Evolutionary conservation across 2,888 invertebrate species (phyloP), one percentile per base, ranked within the genome.

Genomic region (Trachelus stipa): DNA sequence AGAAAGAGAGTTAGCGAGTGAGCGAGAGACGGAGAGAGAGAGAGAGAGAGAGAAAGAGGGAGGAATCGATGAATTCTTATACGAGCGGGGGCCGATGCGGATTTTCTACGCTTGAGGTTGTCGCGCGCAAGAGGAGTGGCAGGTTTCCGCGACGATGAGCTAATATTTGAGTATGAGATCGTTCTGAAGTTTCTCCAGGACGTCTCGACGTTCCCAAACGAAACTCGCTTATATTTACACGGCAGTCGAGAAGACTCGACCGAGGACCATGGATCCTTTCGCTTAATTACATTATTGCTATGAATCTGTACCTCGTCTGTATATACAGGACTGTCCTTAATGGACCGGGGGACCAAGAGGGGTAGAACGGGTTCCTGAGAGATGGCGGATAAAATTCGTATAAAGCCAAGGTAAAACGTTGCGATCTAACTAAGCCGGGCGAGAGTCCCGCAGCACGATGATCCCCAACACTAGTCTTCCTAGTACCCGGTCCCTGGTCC

Each of bases 1-100:
- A 4, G 40, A 40, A 15, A 23, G 56, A 23, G 9, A 9, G 23
- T 34, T 9, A 9, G 34, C 1, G 34, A 34, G 34, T 34, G 34
- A 23, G 23, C 6, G 56, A n/a, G 71, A 31, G 23, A 34, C 75
- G 33, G 69, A 40, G 77, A 74, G 74, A 74, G 73, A 30, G 15
- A 11, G 76, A 31, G 12, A 35, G 33, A 3, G 69, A 56, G 71
- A 11, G 35, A 35, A 35, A 73, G 78, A 73, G 73, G 76, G 56
- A 73, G 73, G 73, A 73, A 71, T 73, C 40, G 77, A 35, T 79
- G 79, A 73, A 79, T 71, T 69, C 74, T 69, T 79, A 78, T 40
- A n/a, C 69, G 35, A 30, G 30, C 4, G 30, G 56, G 33, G 69
- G 11, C 76, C 34, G 33, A 76, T 33, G 40, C 40, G 40, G 40